These are phyloP conservation scores for Pimephales promelas DNA, from an alignment of 2,113 vertebrate species.

Conservation along the genomic window DNA sequence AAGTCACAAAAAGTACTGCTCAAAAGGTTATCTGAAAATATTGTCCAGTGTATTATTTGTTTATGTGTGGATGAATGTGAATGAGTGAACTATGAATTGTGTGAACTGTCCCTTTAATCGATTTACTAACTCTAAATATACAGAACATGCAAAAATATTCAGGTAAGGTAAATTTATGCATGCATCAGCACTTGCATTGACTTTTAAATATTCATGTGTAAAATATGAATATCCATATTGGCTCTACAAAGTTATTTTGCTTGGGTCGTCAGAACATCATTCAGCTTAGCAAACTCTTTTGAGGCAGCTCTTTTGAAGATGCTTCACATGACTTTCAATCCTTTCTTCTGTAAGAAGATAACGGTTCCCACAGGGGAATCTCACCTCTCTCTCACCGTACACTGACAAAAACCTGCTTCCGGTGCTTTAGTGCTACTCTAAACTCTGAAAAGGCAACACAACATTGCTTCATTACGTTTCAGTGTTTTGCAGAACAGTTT, in stretches of 20 bases:
- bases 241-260: neutral
- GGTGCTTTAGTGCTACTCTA: neutral
- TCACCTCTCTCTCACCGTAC: neutral
- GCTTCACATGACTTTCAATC: neutral
- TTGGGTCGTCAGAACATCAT: neutral
- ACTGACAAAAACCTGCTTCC: neutral
- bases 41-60: neutral
- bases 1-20: neutral
- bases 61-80: neutral
- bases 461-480: neutral
- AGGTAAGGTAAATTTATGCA: neutral
- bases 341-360: conserved; percentile 3
- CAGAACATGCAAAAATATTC: neutral
- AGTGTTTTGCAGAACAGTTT: neutral
- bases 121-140: neutral
- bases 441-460: neutral
- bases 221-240: neutral
- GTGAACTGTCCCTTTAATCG: neutral
- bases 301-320: neutral
- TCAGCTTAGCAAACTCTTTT: conserved; percentile 1
- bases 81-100: neutral
- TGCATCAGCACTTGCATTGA: neutral
- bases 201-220: conserved; percentile 11
- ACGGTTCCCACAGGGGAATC: neutral
- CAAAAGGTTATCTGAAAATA: neutral